A percentile compares a stretch with the other conserved stretches of the same genome.
These are phyloP conservation scores for Catocala fraxini DNA, from an alignment of 2,888 invertebrate species.

Conservation along the genomic window DNA sequence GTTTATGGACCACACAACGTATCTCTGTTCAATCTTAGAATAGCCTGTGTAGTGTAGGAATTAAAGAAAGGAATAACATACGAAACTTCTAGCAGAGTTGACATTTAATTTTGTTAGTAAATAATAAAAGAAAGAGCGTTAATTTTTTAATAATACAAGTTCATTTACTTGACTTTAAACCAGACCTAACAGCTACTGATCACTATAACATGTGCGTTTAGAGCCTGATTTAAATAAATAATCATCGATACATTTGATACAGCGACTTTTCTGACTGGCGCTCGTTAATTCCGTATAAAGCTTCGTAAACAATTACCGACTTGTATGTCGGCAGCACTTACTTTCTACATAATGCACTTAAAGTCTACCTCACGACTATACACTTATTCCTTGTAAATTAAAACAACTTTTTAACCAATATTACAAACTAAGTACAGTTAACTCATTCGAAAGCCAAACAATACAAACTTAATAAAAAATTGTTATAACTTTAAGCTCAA, in stretches of 20 bases:
- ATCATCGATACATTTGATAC: neutral
- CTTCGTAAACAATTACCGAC: too few relatives aligned
- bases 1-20: constrained; percentile 1
- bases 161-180: too few relatives aligned
- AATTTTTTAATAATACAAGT: too few relatives aligned
- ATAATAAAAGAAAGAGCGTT: too few relatives aligned
- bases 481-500: constrained; percentile 59
- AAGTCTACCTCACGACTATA: too few relatives aligned
- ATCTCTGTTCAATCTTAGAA: neutral
- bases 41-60: neutral
- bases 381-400: neutral
- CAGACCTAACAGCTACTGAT: too few relatives aligned
- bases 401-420: constrained; percentile 10
- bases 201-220: too few relatives aligned
- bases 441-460: constrained; percentile 47
- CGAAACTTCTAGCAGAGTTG: too few relatives aligned
- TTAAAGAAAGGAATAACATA: too few relatives aligned
- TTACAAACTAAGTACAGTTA: constrained; percentile 36
- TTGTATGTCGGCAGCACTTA: neutral
- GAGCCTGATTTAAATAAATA: neutral
- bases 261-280: too few relatives aligned
- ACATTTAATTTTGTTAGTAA: too few relatives aligned
- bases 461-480: constrained; percentile 63
- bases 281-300: too few relatives aligned
- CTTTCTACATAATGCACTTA: neutral